These are phyloP conservation scores for Diplosoma virens DNA, from an alignment of 23 tunicate genomes.

Conservation along the genomic window DNA sequence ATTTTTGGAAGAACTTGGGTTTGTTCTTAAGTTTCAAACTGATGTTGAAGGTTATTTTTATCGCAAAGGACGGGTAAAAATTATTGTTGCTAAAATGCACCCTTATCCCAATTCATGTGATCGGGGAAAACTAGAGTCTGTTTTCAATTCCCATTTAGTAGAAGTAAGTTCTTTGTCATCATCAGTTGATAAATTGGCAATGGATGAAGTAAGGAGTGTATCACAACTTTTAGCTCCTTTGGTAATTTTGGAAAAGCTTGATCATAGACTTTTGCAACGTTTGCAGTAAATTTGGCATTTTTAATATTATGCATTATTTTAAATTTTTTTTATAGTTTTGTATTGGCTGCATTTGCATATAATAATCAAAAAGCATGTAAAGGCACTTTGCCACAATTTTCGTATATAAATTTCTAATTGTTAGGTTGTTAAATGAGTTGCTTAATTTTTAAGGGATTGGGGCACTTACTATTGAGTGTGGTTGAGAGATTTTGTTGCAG, in stretches of 20 bases:
- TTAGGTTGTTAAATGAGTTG: no score
- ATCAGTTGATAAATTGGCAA: conserved; percentile 63
- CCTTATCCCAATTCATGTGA: conserved; percentile 29
- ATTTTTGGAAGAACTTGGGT: conserved; percentile 84
- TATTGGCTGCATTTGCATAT: conserved; percentile 25
- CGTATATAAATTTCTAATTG: no score
- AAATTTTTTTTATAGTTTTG: neutral
- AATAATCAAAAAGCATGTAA: no score
- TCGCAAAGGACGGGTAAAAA: conserved; percentile 83
- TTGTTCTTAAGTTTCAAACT: conserved; percentile 55
- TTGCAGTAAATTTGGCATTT: neutral
- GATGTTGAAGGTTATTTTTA: conserved; percentile 65
- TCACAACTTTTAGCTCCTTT: conserved; percentile 63
- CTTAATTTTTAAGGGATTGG: no score
- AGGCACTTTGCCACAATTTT: no score
- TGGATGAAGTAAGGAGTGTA: conserved; percentile 69
- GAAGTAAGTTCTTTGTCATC: conserved; percentile 72
- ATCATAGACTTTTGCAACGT: conserved; percentile 18
- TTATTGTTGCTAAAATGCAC: conserved; percentile 61
- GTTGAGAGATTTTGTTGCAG: no score
- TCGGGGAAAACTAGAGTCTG: conserved; percentile 38
- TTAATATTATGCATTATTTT: neutral
- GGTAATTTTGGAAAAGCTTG: conserved; percentile 55
- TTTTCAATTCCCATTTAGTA: conserved; percentile 38
- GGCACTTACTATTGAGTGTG: no score